These are phyloP conservation scores for Poliocrania exsul DNA, from an alignment of 2,797 vertebrate genomes.

Conservation along the genomic window DNA sequence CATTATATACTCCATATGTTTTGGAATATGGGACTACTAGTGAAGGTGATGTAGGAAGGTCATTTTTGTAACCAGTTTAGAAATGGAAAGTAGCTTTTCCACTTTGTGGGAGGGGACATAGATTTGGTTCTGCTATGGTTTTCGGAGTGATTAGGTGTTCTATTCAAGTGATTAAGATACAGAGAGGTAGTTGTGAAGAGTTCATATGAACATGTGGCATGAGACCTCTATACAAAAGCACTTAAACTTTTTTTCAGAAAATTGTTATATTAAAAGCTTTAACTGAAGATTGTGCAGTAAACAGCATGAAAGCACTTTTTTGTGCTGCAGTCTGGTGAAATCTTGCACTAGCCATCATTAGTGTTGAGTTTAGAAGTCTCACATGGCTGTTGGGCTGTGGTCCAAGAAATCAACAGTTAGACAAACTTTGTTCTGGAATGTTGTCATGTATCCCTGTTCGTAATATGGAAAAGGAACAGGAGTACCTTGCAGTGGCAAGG, in stretches of 20 bases:
- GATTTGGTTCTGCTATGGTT: not conserved
- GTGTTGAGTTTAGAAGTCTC: not conserved
- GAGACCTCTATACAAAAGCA: not conserved
- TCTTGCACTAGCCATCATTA: not conserved
- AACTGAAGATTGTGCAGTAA: not conserved
- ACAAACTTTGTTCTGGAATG: not conserved
- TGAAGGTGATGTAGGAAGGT: not conserved
- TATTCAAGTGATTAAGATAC: not conserved
- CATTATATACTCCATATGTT: accelerated
- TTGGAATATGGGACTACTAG: not conserved
- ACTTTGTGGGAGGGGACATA: too few species aligned
- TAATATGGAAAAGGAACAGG: not conserved
- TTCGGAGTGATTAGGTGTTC: not conserved
- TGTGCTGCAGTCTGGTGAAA: not conserved
- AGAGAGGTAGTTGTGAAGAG: not conserved
- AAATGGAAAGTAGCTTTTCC: not conserved
- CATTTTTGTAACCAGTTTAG: not conserved
- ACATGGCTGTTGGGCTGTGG: not conserved
- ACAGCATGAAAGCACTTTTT: not conserved
- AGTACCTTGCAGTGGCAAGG: not conserved
- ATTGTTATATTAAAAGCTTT: not conserved
- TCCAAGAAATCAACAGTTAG: not conserved
- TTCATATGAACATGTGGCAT: accelerated
- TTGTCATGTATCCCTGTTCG: not conserved
- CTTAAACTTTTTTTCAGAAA: not conserved